phyloP scores from a whole-genome alignment of 2,888 invertebrate species.

The Therioaphis trifolii region DNA sequence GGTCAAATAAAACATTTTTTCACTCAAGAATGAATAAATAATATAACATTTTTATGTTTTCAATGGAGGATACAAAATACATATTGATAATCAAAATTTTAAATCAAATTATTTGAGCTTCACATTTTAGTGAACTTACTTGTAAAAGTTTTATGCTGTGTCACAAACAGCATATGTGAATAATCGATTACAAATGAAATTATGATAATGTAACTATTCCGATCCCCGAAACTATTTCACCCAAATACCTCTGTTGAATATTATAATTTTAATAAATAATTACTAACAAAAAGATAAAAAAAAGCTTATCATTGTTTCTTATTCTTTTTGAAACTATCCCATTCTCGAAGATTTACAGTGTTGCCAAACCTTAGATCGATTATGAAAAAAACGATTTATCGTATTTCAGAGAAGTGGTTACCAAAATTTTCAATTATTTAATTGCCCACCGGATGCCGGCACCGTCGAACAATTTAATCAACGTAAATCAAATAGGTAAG shows the following conservation, averaged over 20 bases:
- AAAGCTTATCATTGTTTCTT: constrained; percentile 37
- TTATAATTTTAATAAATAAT: no score
- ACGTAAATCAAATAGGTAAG: no score
- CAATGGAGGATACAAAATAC: no score
- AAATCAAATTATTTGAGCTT: neutral
- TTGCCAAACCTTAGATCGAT: neutral
- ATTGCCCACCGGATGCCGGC: no score
- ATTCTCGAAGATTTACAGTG: constrained; percentile 19
- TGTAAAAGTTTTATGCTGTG: neutral
- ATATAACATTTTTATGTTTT: no score
- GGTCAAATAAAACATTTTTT: no score
- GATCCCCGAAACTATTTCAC: no score
- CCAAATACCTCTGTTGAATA: neutral
- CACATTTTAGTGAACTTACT: constrained; percentile 17
- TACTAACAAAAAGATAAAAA: constrained; percentile 23
- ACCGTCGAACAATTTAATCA: no score
- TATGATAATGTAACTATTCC: neutral
- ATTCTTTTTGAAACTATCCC: constrained; percentile 30
- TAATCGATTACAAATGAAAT: neutral
- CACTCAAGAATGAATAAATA: no score
- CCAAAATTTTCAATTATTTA: neutral
- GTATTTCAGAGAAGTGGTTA: neutral
- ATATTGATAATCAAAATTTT: no score
- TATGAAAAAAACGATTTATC: neutral
- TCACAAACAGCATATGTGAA: neutral